These are phyloP conservation scores for Drosophila athabasca DNA, from an alignment of 1,140 invertebrate genomes.

Conservation along the genomic window DNA sequence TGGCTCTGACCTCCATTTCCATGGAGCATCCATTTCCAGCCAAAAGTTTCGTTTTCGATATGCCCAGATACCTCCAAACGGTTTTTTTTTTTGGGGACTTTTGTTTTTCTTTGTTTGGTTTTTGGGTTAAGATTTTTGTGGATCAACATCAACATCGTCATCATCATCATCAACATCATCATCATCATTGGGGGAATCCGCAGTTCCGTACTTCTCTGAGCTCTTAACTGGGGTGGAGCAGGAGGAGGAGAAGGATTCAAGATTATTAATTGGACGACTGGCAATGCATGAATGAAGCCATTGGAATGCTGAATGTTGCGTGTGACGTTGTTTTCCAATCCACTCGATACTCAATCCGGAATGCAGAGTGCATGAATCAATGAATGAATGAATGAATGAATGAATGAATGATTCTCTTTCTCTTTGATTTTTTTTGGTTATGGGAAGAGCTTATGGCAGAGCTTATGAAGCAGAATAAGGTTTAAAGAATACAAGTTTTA, in stretches of 20 bases:
- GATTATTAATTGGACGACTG: conserved; percentile 53
- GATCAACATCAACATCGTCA: no score
- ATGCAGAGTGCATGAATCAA: conserved; percentile 10
- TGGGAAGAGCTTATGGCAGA: not conserved
- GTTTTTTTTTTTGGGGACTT: conserved; percentile 28
- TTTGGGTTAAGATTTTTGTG: conserved; percentile 4
- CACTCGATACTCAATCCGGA: conserved; percentile 2
- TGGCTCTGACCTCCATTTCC: conserved; percentile 72
- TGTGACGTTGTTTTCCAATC: conserved; percentile 40
- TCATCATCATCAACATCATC: not conserved
- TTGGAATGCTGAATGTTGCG: conserved; percentile 51
- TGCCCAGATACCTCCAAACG: conserved; percentile 25
- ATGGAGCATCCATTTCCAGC: conserved; percentile 34
- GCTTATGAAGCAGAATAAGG: no score
- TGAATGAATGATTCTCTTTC: no score
- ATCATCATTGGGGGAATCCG: conserved; percentile 24
- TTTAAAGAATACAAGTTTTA: no score
- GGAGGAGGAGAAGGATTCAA: conserved; percentile 28
- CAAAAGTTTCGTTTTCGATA: conserved; percentile 69
- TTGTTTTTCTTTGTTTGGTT: conserved; percentile 14
- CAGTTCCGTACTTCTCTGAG: conserved; percentile 1
- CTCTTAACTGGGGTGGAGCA: no score
- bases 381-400: conserved; percentile 44
- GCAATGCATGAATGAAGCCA: conserved; percentile 74
- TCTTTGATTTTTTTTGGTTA: conserved; percentile 3